phyloP scores from a whole-genome alignment of 2,797 vertebrate species.

The Otolemur crassicaudatus region DNA sequence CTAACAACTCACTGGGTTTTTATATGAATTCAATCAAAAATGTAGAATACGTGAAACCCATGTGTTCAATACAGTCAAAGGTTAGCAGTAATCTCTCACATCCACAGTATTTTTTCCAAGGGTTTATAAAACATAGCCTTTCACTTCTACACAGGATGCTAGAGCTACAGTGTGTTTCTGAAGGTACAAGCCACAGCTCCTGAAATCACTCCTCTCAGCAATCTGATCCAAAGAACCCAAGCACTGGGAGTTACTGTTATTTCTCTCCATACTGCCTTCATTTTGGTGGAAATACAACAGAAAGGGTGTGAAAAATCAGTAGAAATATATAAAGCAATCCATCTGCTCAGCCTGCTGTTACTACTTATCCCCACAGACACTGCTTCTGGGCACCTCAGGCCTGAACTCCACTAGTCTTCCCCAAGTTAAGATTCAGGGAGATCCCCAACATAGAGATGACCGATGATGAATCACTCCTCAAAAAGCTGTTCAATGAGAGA shows the following conservation, averaged over 20 bases:
- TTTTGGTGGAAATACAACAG: conserved; percentile 70
- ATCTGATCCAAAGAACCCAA: conserved; percentile 67
- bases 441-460: background rate
- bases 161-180: conserved; percentile 36
- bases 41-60: conserved; percentile 39
- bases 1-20: background rate
- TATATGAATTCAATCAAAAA: background rate
- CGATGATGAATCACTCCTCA: background rate
- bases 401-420: conserved; percentile 15
- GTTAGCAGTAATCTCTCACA: conserved; percentile 64
- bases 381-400: conserved; percentile 45
- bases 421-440: background rate
- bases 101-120: conserved; percentile 51
- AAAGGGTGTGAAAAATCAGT: conserved; percentile 58
- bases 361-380: conserved; percentile 26
- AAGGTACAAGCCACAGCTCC: conserved; percentile 68
- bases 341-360: conserved; percentile 64
- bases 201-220: conserved; percentile 65
- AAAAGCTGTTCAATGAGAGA: background rate
- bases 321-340: conserved; percentile 70
- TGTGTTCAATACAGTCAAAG: background rate
- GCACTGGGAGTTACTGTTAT: conserved; percentile 46
- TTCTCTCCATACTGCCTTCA: conserved; percentile 50
- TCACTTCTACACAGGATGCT: conserved; percentile 52
- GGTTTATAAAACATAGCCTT: conserved; percentile 53